These are phyloP conservation scores for Esox lucius DNA, from an alignment of 2,797 vertebrate genomes.

Conservation along the genomic window DNA sequence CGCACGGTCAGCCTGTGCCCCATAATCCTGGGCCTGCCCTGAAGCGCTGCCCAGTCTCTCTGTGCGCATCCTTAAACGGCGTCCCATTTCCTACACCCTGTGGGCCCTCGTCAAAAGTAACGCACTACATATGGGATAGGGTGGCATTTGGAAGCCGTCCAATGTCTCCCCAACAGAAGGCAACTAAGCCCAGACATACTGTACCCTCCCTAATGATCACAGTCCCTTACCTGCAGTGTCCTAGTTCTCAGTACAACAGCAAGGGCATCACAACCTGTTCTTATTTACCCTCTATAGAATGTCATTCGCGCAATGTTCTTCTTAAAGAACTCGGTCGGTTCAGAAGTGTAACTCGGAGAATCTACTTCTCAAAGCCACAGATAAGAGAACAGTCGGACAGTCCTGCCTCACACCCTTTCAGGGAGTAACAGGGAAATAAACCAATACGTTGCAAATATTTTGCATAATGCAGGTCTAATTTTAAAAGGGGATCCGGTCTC, in stretches of 20 bases:
- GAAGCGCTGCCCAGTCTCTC: not conserved
- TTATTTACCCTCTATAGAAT: not conserved
- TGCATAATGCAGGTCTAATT: no score
- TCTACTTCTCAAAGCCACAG: no score
- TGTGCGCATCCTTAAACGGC: not conserved
- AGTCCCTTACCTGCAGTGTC: not conserved
- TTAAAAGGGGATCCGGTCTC: no score
- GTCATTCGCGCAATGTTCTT: not conserved
- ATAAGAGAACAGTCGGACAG: no score
- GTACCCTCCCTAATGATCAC: not conserved
- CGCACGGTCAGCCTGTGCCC: not conserved
- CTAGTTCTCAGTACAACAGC: not conserved
- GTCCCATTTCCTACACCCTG: no score
- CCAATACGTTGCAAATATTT: no score
- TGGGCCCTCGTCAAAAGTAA: no score
- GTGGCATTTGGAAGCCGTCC: no score
- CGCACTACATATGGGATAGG: no score
- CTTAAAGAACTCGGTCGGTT: not conserved
- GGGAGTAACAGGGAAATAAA: no score
- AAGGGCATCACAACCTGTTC: not conserved
- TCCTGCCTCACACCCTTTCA: no score
- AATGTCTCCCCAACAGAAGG: not conserved
- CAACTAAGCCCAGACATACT: not conserved
- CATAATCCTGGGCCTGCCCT: not conserved
- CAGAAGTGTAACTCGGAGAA: not conserved